Conservation (phyloP, 2,888 invertebrate species). For the Rugalucina vietnamica region DNA sequence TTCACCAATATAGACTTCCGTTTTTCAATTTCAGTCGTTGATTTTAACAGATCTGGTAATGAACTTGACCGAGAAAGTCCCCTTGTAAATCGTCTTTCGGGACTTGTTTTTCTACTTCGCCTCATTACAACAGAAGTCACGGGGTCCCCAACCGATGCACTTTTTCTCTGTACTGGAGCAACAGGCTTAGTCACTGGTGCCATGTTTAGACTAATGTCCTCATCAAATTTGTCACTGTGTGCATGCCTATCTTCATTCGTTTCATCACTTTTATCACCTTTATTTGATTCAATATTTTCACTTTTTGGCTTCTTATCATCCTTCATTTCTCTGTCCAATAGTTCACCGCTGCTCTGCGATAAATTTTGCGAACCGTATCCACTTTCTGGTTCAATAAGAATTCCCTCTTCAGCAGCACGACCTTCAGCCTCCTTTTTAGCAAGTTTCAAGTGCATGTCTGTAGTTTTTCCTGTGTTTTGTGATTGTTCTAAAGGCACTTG, state of each 20-base stretch:
- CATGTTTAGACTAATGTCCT: not conserved
- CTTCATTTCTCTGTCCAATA: not conserved
- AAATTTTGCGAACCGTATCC: not conserved
- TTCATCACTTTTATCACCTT: not conserved
- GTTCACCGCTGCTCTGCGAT: not conserved
- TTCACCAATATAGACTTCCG: not conserved
- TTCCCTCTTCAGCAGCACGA: not conserved
- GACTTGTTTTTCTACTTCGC: not conserved
- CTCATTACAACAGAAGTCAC: not conserved
- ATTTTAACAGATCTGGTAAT: slow-evolving; percentile 54
- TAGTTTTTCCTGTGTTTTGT: not conserved
- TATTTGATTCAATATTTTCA: not conserved
- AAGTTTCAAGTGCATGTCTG: not conserved
- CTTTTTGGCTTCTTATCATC: not conserved
- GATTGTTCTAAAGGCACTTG: not conserved
- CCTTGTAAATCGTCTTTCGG: not conserved
- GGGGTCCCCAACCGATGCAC: not conserved
- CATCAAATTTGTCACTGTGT: too few species aligned
- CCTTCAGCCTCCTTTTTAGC: not conserved
- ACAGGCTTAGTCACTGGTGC: not conserved
- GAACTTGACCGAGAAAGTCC: slow-evolving; percentile 44
- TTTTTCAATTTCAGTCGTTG: slow-evolving; percentile 30
- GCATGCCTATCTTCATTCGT: not conserved
- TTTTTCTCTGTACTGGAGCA: not conserved
- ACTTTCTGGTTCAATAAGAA: not conserved